Percentiles rank a stretch among this genome's conserved stretches.
These are phyloP conservation scores for Passer domesticus DNA, from an alignment of 2,113 vertebrate genomes.

Conservation along the genomic window DNA sequence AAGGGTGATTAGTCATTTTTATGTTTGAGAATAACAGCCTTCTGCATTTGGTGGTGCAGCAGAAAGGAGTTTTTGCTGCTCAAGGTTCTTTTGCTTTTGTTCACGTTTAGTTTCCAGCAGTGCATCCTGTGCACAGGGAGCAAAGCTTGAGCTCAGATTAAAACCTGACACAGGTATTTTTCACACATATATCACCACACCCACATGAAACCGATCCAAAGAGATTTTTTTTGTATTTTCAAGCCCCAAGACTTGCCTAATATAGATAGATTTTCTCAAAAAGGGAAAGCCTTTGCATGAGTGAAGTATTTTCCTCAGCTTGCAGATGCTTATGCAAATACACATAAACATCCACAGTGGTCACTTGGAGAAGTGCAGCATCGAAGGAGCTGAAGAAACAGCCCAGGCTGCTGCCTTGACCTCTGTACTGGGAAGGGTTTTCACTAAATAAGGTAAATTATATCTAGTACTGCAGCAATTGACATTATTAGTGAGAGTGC, in stretches of 20 bases:
- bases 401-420: background rate
- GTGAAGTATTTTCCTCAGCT: background rate
- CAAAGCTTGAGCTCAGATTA: background rate
- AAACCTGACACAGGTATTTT: background rate
- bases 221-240: background rate
- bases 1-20: slow-evolving; percentile 59
- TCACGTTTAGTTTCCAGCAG: background rate
- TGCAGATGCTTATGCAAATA: background rate
- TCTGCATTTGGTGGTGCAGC: background rate
- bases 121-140: background rate
- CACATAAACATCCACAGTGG: background rate
- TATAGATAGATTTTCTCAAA: background rate
- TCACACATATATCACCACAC: background rate
- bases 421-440: background rate
- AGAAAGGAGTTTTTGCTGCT: background rate
- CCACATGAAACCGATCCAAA: background rate
- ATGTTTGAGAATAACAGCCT: slow-evolving; percentile 2
- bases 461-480: background rate
- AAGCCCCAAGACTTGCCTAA: background rate
- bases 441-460: background rate
- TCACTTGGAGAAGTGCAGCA: background rate
- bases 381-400: background rate
- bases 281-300: background rate
- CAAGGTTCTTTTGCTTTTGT: background rate
- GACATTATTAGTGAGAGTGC: background rate